Percentiles rank a stretch among this genome's conserved stretches.
phyloP scores from a whole-genome alignment of 2,888 invertebrate genomes.

The Calameuta pallipes region DNA sequence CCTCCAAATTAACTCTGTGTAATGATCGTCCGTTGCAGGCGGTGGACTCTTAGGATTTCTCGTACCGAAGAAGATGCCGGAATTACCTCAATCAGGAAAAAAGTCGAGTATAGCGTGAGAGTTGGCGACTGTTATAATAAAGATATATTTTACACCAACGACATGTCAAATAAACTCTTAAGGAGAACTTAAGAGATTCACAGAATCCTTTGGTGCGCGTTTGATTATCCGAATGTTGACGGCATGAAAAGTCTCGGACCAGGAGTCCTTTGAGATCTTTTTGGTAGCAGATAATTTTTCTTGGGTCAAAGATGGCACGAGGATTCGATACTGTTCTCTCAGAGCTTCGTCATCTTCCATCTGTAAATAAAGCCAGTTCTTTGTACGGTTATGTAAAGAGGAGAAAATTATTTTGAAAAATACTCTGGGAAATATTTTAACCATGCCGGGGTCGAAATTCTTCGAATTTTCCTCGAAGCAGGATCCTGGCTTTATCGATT shows the following conservation, averaged over 20 bases:
- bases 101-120: background rate
- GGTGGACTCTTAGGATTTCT: background rate
- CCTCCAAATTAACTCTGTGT: background rate
- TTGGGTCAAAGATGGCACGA: background rate
- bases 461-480: background rate
- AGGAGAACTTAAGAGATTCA: background rate
- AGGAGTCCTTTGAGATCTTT: background rate
- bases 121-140: background rate
- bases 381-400: background rate
- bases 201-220: conserved; percentile 25
- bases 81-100: background rate
- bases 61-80: background rate
- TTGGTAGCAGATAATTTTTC: background rate
- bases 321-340: background rate
- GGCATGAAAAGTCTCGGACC: conserved; percentile 23
- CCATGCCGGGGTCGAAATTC: background rate
- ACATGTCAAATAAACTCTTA: background rate
- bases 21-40: background rate
- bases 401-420: background rate
- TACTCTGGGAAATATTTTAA: no score
- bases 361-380: background rate
- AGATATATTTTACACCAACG: background rate
- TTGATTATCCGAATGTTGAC: conserved; percentile 32
- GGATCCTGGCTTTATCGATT: background rate
- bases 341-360: background rate